Evolutionary conservation across 2,888 invertebrate genomes (phyloP).

Genomic region (Hyles lineata): DNA sequence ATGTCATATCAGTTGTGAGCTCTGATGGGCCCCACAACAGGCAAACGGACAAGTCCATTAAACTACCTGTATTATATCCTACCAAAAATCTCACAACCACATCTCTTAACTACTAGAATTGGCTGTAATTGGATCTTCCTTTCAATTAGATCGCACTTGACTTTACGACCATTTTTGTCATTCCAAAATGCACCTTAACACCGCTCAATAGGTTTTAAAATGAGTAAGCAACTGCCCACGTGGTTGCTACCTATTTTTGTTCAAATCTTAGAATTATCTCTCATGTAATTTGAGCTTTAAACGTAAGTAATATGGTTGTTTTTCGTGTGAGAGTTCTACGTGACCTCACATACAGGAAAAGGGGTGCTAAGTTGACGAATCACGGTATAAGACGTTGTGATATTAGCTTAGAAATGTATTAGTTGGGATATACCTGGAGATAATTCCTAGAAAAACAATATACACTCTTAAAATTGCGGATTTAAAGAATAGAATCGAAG

Average conservation of each 20-base stretch:
- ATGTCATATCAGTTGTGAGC: too few relatives aligned
- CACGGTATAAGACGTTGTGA: conserved; percentile 54
- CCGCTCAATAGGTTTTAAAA: not conserved
- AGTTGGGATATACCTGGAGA: conserved; percentile 2
- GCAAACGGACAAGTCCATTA: conserved; percentile 1
- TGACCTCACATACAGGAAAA: conserved; percentile 54
- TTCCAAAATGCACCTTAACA: not conserved
- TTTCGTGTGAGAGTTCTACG: not conserved
- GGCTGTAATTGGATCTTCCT: conserved; percentile 75
- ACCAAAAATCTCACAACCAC: conserved; percentile 66
- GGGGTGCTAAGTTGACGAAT: conserved; percentile 57
- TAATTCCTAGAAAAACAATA: not conserved
- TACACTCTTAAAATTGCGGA: too few relatives aligned
- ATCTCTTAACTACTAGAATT: conserved; percentile 69
- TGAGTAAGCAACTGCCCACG: conserved; percentile 1
- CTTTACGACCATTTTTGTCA: conserved; percentile 20
- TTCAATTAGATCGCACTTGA: conserved; percentile 59
- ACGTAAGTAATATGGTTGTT: not conserved
- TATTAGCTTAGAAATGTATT: conserved; percentile 23
- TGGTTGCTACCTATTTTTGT: conserved; percentile 21
- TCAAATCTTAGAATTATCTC: not conserved
- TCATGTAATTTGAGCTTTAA: not conserved
- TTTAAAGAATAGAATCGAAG: too few relatives aligned
- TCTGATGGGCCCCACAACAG: too few relatives aligned
- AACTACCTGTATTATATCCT: conserved; percentile 34